These are phyloP conservation scores for Unio pictorum DNA, from an alignment of 2,888 invertebrate genomes.

Conservation along the genomic window DNA sequence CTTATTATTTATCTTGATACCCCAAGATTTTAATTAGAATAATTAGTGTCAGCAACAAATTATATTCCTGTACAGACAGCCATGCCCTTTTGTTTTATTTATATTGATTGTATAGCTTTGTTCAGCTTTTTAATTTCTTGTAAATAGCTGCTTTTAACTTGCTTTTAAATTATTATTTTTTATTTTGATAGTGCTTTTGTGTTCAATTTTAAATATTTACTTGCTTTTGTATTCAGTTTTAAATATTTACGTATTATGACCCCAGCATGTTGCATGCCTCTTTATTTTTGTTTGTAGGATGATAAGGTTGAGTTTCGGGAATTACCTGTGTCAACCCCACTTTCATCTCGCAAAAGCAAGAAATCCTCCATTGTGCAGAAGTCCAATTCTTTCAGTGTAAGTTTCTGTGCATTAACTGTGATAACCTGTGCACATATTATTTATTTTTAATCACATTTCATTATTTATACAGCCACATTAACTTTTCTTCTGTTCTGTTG, in stretches of 20 bases:
- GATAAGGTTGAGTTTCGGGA: slow-evolving; percentile 46
- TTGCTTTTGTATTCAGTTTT: slow-evolving; percentile 2
- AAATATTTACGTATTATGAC: slow-evolving; percentile 9
- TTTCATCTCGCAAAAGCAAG: slow-evolving; percentile 74
- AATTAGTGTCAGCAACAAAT: too few species aligned
- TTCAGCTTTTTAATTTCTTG: too few species aligned
- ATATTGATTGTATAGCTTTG: too few species aligned
- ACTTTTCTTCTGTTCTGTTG: slow-evolving; percentile 2
- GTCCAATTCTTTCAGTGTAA: slow-evolving; percentile 71
- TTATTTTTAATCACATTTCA: background rate
- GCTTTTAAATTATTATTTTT: too few species aligned
- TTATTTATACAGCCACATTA: background rate
- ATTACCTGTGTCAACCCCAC: slow-evolving; percentile 60
- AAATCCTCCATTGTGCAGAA: slow-evolving; percentile 71
- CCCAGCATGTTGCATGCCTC: slow-evolving; percentile 48
- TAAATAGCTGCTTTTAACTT: too few species aligned
- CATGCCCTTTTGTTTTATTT: too few species aligned
- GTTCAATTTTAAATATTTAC: slow-evolving; percentile 1
- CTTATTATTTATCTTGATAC: too few species aligned
- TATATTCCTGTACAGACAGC: too few species aligned
- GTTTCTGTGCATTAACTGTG: slow-evolving; percentile 30
- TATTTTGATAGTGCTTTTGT: slow-evolving; percentile 2
- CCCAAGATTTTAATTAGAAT: too few species aligned
- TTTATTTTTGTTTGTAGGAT: slow-evolving; percentile 52
- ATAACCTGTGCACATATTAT: slow-evolving; percentile 6